Evolutionary conservation across 2,797 vertebrate species (phyloP).

Genomic region (Pangasius macronema): DNA sequence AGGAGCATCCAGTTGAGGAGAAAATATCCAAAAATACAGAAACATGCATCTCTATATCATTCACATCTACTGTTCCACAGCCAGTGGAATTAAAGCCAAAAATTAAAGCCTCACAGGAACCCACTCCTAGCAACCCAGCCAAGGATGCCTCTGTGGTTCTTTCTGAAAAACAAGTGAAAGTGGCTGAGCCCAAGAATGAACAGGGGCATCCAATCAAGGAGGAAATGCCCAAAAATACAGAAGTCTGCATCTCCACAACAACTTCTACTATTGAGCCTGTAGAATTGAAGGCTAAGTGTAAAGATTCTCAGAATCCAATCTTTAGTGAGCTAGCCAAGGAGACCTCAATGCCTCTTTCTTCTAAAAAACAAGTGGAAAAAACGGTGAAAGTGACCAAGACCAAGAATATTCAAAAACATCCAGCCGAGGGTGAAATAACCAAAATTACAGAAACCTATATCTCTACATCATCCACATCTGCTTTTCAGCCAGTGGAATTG

Average conservation of each 20-base stretch:
- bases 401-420: slow-evolving; percentile 22
- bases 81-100: slow-evolving; percentile 12
- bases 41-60: background rate
- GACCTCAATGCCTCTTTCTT: background rate
- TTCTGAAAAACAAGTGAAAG: slow-evolving; percentile 26
- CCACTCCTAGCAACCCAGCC: background rate
- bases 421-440: background rate
- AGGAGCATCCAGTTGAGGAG: slow-evolving; percentile 2
- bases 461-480: slow-evolving; percentile 4
- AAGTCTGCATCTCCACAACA: background rate
- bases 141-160: background rate
- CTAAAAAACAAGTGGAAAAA: slow-evolving; percentile 29
- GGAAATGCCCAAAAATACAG: background rate
- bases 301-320: slow-evolving; percentile 16
- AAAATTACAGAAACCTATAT: slow-evolving; percentile 17
- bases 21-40: background rate
- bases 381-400: background rate
- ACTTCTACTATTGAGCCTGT: background rate
- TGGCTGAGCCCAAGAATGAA: background rate
- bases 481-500: slow-evolving; percentile 10
- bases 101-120: slow-evolving; percentile 10
- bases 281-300: background rate
- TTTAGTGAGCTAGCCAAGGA: background rate
- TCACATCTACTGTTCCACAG: background rate
- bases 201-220: slow-evolving; percentile 9